Conservation (phyloP, 2,797 vertebrate species). For the Enteromius afrohamiltoni region DNA sequence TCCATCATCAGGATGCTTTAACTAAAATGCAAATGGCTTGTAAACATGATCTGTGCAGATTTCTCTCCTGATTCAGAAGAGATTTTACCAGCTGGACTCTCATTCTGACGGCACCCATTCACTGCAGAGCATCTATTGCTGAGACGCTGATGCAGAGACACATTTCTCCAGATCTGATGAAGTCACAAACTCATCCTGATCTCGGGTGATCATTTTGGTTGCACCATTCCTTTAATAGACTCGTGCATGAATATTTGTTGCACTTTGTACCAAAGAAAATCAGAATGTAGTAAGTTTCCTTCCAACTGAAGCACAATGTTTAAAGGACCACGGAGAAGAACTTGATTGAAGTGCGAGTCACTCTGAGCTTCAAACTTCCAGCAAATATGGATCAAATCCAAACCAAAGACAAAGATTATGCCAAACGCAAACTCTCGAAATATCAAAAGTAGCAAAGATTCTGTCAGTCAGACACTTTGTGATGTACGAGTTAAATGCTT, state of each 20-base stretch:
- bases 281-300: not conserved
- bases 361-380: not conserved
- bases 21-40: not conserved
- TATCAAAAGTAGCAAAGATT: slow-evolving; percentile 1
- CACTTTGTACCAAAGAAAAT: not conserved
- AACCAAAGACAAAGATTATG: not conserved
- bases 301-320: not conserved
- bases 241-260: not conserved
- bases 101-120: not conserved
- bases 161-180: not conserved
- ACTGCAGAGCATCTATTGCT: not conserved
- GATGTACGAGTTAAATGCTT: not conserved
- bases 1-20: not conserved
- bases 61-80: not conserved
- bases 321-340: not conserved
- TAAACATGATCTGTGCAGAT: not conserved
- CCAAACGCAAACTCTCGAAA: not conserved
- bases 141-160: not conserved
- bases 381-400: not conserved
- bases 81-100: not conserved
- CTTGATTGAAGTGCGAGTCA: not conserved
- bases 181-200: not conserved
- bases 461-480: not conserved
- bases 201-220: not conserved
- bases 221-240: not conserved